These are phyloP conservation scores for Neogale vison DNA, from an alignment of 2,113 vertebrate species.

Conservation along the genomic window DNA sequence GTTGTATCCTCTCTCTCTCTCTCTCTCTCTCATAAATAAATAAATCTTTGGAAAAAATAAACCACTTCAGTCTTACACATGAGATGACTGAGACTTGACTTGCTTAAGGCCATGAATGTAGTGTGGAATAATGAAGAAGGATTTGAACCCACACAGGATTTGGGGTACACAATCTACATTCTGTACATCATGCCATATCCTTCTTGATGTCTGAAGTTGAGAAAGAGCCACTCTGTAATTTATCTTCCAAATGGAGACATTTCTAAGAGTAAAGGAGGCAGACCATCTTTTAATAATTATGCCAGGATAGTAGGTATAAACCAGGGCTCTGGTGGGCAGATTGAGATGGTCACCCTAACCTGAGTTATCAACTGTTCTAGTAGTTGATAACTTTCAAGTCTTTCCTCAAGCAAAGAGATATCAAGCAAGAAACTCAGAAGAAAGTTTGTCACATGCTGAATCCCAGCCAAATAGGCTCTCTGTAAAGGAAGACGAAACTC, in stretches of 20 bases:
- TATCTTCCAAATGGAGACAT: background rate
- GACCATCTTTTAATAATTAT: background rate
- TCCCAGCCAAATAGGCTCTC: background rate
- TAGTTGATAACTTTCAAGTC: background rate
- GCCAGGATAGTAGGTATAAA: background rate
- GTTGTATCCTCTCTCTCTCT: background rate
- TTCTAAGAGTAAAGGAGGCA: background rate
- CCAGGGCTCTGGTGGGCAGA: background rate
- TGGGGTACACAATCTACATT: background rate
- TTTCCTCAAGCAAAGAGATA: background rate
- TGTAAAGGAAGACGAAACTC: background rate
- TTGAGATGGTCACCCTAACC: background rate
- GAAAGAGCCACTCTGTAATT: background rate
- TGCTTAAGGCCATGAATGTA: background rate
- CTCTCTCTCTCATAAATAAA: background rate
- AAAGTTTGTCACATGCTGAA: background rate
- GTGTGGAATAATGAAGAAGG: background rate
- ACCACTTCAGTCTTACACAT: background rate
- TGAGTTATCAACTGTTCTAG: background rate
- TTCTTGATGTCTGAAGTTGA: background rate
- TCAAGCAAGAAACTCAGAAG: background rate
- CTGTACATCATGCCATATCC: background rate
- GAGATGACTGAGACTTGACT: background rate
- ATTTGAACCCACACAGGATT: background rate
- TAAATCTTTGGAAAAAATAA: background rate